A percentile compares a stretch with the other conserved stretches of the same genome.
phyloP scores from a whole-genome alignment of 2,113 vertebrate species.

The Dromas ardeola region DNA sequence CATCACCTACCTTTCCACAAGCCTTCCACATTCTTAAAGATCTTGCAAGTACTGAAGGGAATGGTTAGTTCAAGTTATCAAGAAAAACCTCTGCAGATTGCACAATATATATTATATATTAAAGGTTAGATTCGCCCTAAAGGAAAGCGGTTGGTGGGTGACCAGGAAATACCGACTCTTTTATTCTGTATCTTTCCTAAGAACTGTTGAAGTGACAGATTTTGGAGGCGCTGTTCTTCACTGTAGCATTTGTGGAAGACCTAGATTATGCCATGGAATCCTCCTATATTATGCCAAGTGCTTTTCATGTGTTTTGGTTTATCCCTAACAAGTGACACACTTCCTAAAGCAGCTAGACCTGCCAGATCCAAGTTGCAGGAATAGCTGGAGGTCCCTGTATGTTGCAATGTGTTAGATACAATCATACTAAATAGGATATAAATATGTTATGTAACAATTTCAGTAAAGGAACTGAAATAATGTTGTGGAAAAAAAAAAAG shows the following conservation, averaged over 20 bases:
- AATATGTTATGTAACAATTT: neutral
- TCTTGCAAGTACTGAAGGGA: neutral
- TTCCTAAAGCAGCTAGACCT: neutral
- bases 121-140: neutral
- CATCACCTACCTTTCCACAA: neutral
- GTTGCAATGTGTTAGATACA: neutral
- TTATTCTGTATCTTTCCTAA: neutral
- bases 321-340: rapidly evolving
- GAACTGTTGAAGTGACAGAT: neutral
- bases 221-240: neutral
- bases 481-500: neutral
- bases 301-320: neutral
- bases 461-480: neutral
- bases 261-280: neutral
- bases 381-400: neutral
- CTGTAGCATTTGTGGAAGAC: neutral
- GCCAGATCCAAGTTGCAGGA: neutral
- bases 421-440: neutral
- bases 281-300: neutral
- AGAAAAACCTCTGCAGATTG: neutral
- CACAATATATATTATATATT: neutral
- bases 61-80: neutral
- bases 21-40: neutral
- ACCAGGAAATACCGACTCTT: neutral
- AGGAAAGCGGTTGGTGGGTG: neutral